Percentiles rank a stretch among this genome's conserved stretches.
Evolutionary conservation across 1,140 invertebrate species (phyloP).

Genomic region (Brachionus rubens): DNA sequence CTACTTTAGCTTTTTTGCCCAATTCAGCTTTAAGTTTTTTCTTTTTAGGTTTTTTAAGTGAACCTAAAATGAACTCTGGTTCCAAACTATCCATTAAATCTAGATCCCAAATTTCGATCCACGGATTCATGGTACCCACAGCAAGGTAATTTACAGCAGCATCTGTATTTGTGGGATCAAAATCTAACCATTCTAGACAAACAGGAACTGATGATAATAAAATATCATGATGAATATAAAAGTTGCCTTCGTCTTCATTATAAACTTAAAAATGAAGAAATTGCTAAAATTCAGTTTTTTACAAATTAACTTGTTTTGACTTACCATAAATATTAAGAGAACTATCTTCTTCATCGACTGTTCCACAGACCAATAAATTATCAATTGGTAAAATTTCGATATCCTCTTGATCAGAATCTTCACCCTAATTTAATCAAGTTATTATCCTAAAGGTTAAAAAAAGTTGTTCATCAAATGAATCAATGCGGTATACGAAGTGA

Average conservation of each 20-base stretch:
- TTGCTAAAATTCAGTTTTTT: not conserved
- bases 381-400: constrained; percentile 21
- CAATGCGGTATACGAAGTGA: too few relatives aligned
- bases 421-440: too few relatives aligned
- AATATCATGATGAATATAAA: constrained; percentile 46
- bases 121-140: constrained; percentile 35
- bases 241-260: constrained; percentile 36
- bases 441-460: too few relatives aligned
- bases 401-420: constrained; percentile 43
- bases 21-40: constrained; percentile 17
- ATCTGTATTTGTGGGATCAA: constrained; percentile 7
- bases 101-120: constrained; percentile 43
- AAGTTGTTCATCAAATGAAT: too few relatives aligned
- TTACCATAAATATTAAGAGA: constrained; percentile 39
- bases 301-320: not conserved
- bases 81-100: constrained; percentile 38
- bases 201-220: constrained; percentile 11
- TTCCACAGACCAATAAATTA: constrained; percentile 35
- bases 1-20: not conserved
- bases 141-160: constrained; percentile 28
- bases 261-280: constrained; percentile 23
- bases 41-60: constrained; percentile 34
- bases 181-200: constrained; percentile 43
- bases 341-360: constrained; percentile 30
- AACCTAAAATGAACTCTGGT: constrained; percentile 3